Conservation (phyloP, 1,140 invertebrate species). For the Nasonia vitripennis region DNA sequence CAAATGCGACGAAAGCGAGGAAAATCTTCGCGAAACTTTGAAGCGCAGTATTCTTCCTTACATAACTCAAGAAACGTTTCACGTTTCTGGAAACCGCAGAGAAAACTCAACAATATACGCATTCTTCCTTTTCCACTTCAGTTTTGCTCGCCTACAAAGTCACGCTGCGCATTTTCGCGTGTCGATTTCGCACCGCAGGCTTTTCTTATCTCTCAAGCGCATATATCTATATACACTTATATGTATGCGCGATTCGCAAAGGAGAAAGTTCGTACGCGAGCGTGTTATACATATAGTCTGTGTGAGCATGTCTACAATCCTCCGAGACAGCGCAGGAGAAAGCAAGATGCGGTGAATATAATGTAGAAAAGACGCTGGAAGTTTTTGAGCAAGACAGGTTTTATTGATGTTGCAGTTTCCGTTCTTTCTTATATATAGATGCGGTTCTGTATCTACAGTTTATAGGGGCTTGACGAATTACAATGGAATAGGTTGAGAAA, state of each 20-base stretch:
- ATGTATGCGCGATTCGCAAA: background rate
- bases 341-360: background rate
- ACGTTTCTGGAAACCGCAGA: background rate
- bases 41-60: background rate
- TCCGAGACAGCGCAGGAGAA: background rate
- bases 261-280: background rate
- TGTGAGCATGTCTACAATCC: background rate
- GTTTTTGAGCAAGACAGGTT: background rate
- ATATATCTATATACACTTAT: background rate
- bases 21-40: background rate
- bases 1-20: background rate
- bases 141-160: background rate
- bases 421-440: background rate
- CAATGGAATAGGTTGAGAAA: slow-evolving; percentile 8
- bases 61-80: background rate
- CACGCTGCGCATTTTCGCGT: background rate
- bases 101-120: too few relatives aligned
- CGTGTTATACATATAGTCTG: background rate
- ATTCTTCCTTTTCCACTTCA: background rate
- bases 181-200: background rate
- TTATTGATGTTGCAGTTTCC: slow-evolving; percentile 2
- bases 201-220: background rate
- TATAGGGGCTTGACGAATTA: background rate
- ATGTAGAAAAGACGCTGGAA: background rate
- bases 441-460: background rate